phyloP scores from a whole-genome alignment of 2,113 vertebrate genomes.

The Saguinus imperator region DNA sequence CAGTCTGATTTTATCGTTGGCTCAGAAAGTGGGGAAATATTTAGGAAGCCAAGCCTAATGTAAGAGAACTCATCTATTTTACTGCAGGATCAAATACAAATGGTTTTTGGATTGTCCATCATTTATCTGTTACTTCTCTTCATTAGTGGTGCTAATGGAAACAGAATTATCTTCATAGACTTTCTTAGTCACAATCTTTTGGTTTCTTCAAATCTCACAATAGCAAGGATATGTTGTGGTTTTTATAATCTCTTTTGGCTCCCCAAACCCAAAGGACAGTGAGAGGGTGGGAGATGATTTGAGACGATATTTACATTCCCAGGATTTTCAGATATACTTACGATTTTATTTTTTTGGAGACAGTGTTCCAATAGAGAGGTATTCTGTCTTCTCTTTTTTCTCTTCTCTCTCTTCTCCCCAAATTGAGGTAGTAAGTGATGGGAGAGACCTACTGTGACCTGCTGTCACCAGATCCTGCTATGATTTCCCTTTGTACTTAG shows the following conservation, averaged over 20 bases:
- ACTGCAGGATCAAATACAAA: not conserved
- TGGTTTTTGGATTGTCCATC: not conserved
- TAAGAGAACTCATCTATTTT: not conserved
- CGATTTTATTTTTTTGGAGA: not conserved
- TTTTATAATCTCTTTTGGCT: conserved; percentile 19
- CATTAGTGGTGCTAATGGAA: conserved; percentile 16
- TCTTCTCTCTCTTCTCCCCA: not conserved
- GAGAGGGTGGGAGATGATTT: not conserved
- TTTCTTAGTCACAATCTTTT: conserved; percentile 14
- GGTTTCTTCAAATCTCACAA: not conserved
- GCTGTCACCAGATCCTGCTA: not conserved
- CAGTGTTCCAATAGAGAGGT: not conserved
- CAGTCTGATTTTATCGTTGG: conserved; percentile 38
- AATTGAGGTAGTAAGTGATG: not conserved
- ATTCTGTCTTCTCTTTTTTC: not conserved
- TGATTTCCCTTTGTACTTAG: not conserved
- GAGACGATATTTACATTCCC: not conserved
- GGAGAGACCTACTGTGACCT: not conserved
- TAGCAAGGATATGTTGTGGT: not conserved
- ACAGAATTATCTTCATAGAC: not conserved
- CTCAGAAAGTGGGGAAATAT: not conserved
- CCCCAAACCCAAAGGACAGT: not conserved
- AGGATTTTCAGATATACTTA: not conserved
- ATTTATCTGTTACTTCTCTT: not conserved
- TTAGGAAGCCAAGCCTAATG: not conserved